These are phyloP conservation scores for Globodera rostochiensis DNA, from an alignment of 1,140 invertebrate species.

Conservation along the genomic window DNA sequence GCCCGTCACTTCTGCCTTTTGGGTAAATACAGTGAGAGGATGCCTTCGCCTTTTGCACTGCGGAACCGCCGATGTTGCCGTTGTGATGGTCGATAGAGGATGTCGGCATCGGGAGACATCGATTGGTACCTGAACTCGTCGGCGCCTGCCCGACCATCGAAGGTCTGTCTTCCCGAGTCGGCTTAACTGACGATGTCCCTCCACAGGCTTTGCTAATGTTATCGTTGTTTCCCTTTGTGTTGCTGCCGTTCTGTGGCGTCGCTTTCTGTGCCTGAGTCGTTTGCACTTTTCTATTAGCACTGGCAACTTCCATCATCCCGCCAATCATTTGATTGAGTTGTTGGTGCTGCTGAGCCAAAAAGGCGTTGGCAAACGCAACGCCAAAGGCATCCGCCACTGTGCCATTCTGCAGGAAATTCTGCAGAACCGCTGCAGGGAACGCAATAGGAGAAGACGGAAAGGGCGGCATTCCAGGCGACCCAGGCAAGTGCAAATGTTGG, in stretches of 20 bases:
- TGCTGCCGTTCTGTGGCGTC: neutral
- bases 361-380: neutral
- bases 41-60: no score
- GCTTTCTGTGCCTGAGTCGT: neutral
- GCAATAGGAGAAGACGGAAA: neutral
- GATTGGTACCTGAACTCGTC: neutral
- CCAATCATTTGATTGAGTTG: neutral
- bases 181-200: neutral
- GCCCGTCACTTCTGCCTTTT: no score
- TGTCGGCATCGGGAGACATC: neutral
- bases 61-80: no score
- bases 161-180: neutral
- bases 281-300: neutral
- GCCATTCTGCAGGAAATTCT: constrained; percentile 3
- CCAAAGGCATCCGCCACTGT: neutral
- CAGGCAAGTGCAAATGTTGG: neutral
- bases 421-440: neutral
- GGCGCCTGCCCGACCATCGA: constrained; percentile 10
- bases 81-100: neutral
- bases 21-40: no score
- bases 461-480: neutral
- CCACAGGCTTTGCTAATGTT: neutral
- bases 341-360: neutral
- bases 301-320: neutral
- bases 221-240: neutral